phyloP scores from a whole-genome alignment of 2,113 vertebrate species.

The Callorhinus ursinus region DNA sequence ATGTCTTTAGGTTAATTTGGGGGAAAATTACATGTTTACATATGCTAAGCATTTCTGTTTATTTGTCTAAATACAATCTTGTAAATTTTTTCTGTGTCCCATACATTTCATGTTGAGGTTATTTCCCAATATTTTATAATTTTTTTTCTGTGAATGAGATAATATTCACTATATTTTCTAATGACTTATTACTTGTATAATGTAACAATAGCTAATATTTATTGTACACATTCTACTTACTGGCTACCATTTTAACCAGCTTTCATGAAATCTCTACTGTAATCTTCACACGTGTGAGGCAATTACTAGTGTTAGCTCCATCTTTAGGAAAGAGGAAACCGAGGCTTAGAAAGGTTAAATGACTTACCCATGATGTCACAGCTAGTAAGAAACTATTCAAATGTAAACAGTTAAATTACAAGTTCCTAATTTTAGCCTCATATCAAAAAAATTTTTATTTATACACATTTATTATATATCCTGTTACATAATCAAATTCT shows the following conservation, averaged over 20 bases:
- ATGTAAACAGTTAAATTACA: neutral
- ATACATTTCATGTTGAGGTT: neutral
- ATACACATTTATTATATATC: neutral
- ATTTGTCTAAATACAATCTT: neutral
- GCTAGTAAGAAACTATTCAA: neutral
- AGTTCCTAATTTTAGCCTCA: neutral
- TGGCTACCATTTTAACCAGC: neutral
- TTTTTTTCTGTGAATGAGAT: neutral
- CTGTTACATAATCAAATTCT: neutral
- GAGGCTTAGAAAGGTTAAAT: neutral
- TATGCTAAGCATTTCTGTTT: neutral
- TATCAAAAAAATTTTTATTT: neutral
- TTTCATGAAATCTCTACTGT: neutral
- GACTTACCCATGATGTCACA: neutral
- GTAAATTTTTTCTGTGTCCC: neutral
- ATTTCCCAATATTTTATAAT: neutral
- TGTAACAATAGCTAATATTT: neutral
- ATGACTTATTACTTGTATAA: neutral
- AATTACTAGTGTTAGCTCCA: neutral
- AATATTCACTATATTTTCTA: neutral
- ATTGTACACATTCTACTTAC: neutral
- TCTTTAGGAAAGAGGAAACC: constrained; percentile 11
- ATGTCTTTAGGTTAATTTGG: neutral
- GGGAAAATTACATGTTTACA: neutral
- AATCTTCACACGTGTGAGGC: neutral